Base-by-base conservation (phyloP, 2,888 invertebrate genomes). In the Trichogramma dendrolimi region DNA sequence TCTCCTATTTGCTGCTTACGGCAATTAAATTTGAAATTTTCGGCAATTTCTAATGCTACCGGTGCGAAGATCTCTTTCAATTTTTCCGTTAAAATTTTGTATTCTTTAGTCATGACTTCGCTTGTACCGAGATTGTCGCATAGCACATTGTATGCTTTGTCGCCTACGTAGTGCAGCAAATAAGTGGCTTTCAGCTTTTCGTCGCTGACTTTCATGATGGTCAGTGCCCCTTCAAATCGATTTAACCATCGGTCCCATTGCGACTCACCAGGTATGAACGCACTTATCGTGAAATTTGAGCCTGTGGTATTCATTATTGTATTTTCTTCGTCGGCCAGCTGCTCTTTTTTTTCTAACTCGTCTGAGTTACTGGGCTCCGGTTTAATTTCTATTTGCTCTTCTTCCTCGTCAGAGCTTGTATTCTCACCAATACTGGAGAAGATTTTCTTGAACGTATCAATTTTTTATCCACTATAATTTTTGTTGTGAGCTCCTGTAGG, bases 191-290 rank as follows among this genome's bases (percentile, higher is more conserved):
- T 14, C 6, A 14, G 41, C 6, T 38, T 46, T 6, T 49, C 46
- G 5, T 10, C 11, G 4, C 56, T 41, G 1, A 65, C 57, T 6
- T 57, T 57, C 47, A 62, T 61, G 4, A 65, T 63, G 0, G 53
- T 48, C 48, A 66, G 43, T 1, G 58, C 59, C 1, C 63, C 63
- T 43, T 61, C 57, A 8, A 66, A 48, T 6, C 57, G 56, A 46
- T 66, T 47, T 5, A 63, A 27, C 61, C 65, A 66, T 11, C 63
- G 11, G 8, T 63, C 52, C 61, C 65, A 65, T 54, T 58, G 58
- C n/a, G 14, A 11, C 8, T 55, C 55, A 4, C 55, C 55, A 8
- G 55, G 55, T 5, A 27, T 43, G 27, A 53, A n/a, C n/a, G n/a
- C n/a, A n/a, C n/a, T n/a, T n/a, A n/a, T n/a, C n/a, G n/a, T n/a